Percentiles rank a stretch among this genome's conserved stretches.
phyloP scores from a whole-genome alignment of 2,113 vertebrate species.

The Phalacrocorax aristotelis region DNA sequence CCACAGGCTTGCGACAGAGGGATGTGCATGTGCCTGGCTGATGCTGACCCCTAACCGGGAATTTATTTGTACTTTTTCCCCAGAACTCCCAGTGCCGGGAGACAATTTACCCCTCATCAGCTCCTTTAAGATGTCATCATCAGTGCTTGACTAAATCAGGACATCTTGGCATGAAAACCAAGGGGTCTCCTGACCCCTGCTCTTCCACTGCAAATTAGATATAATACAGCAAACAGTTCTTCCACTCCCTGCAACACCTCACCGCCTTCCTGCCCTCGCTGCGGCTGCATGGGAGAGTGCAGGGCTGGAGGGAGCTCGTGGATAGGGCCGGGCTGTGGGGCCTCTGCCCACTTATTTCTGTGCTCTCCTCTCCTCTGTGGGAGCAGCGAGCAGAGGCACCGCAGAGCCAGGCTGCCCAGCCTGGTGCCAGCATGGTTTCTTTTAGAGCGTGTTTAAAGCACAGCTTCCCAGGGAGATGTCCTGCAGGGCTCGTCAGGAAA shows the following conservation, averaged over 20 bases:
- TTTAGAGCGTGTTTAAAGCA: neutral
- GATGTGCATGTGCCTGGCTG: neutral
- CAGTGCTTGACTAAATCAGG: neutral
- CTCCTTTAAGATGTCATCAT: neutral
- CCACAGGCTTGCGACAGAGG: neutral
- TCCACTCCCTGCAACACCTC: neutral
- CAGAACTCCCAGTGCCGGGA: neutral
- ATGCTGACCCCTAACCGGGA: neutral
- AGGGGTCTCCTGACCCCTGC: neutral
- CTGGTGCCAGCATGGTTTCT: neutral
- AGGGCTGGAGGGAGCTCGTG: neutral
- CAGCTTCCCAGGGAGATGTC: neutral
- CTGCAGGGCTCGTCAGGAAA: neutral
- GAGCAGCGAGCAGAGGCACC: fast-evolving
- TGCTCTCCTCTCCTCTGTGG: fast-evolving
- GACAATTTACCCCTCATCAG: neutral
- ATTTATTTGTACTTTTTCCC: neutral
- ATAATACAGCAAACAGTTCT: neutral
- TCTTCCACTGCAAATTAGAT: neutral
- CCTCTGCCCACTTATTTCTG: neutral
- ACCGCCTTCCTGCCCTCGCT: neutral
- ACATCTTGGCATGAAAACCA: neutral
- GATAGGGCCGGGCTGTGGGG: fast-evolving
- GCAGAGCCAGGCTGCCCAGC: neutral
- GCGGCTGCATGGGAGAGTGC: fast-evolving